Evolutionary conservation across 2,888 invertebrate species (phyloP).

Genomic region (Iphiclides podalirius): DNA sequence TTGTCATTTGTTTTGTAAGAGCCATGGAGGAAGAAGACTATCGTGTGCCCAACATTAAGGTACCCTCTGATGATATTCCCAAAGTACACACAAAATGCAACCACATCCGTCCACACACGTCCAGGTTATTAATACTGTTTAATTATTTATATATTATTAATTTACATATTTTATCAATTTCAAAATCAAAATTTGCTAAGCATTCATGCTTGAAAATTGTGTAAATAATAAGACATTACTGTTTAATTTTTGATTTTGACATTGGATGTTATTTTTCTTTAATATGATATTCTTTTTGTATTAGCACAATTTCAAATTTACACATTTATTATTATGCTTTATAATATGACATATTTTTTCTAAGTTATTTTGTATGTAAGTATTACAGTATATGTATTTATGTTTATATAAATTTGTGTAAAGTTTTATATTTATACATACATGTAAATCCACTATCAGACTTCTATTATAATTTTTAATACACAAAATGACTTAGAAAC

Average conservation of each 20-base stretch:
- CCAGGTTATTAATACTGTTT: slow-evolving; percentile 52
- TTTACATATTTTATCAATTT: slow-evolving; percentile 15
- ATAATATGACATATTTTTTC: slow-evolving; percentile 5
- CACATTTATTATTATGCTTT: slow-evolving; percentile 19
- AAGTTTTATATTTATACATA: background rate
- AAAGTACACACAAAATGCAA: slow-evolving; percentile 71
- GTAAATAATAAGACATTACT: too few species aligned
- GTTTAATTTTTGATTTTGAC: slow-evolving; percentile 12
- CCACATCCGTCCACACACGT: slow-evolving; percentile 65
- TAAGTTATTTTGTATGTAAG: slow-evolving; percentile 11
- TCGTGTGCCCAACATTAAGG: slow-evolving; percentile 47
- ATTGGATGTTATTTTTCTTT: slow-evolving; percentile 5
- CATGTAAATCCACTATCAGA: background rate
- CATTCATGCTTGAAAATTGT: too few species aligned
- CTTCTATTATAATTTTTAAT: background rate
- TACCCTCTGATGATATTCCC: slow-evolving; percentile 57
- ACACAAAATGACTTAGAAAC: slow-evolving; percentile 4
- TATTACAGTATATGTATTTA: slow-evolving; percentile 2
- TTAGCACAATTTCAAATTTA: slow-evolving; percentile 5
- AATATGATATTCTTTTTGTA: background rate
- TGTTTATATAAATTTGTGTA: background rate
- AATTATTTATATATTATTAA: slow-evolving; percentile 25
- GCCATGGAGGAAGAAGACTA: slow-evolving; percentile 63
- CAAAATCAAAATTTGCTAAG: slow-evolving; percentile 12
- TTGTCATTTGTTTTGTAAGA: slow-evolving; percentile 40